These are phyloP conservation scores for Strix uralensis DNA, from an alignment of 2,113 vertebrate genomes.

Conservation along the genomic window DNA sequence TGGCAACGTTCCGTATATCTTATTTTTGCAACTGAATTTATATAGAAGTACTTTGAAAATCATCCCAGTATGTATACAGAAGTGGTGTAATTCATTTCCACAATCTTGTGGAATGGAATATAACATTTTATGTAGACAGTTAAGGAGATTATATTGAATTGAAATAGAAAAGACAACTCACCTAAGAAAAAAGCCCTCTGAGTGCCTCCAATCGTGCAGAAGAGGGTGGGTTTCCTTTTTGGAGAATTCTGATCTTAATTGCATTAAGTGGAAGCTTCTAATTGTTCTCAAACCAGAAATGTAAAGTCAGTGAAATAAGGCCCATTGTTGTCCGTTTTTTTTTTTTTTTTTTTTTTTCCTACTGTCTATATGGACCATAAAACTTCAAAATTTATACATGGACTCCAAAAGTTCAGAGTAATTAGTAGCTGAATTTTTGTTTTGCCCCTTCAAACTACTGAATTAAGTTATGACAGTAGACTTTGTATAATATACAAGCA, in stretches of 20 bases:
- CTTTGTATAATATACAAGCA: background rate
- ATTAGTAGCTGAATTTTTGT: background rate
- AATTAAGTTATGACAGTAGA: background rate
- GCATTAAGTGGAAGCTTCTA: background rate
- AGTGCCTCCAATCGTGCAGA: background rate
- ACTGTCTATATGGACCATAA: background rate
- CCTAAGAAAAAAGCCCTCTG: background rate
- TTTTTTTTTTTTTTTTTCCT: background rate
- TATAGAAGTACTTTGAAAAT: constrained; percentile 31
- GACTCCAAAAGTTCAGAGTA: background rate
- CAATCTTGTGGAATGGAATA: background rate
- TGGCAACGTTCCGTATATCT: background rate
- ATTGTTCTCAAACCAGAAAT: background rate
- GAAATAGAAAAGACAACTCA: background rate
- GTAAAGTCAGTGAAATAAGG: background rate
- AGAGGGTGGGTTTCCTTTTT: background rate
- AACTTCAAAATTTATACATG: background rate
- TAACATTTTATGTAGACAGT: constrained; percentile 24
- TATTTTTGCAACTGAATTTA: constrained; percentile 25
- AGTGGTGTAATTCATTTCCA: constrained; percentile 24
- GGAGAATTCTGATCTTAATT: background rate
- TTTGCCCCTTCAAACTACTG: background rate
- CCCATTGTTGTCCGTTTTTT: background rate
- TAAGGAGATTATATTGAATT: background rate
- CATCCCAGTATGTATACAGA: constrained; percentile 28